phyloP scores from a whole-genome alignment of 2,888 invertebrate genomes.

The Troilus luridus region DNA sequence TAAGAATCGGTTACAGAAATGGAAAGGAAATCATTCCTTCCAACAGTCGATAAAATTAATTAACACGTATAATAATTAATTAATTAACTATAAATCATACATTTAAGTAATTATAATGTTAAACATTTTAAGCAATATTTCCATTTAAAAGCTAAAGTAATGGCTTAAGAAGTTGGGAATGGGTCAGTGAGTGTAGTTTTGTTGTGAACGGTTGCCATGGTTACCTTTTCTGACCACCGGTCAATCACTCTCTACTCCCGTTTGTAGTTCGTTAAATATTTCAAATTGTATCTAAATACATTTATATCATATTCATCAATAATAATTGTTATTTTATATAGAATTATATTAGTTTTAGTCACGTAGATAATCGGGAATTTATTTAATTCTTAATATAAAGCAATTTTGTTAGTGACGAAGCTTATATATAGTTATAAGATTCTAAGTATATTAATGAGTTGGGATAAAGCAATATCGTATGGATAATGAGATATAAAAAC shows the following conservation, averaged over 20 bases:
- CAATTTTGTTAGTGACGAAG: no score
- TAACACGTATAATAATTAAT: background rate
- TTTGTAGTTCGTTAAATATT: background rate
- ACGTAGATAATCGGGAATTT: no score
- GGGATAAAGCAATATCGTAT: no score
- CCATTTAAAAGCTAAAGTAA: background rate
- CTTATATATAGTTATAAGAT: no score
- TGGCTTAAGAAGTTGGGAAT: background rate
- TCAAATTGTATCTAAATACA: background rate
- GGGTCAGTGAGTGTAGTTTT: conserved; percentile 7
- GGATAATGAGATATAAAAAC: no score
- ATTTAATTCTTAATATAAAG: no score
- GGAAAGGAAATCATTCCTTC: no score
- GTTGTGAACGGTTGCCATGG: conserved; percentile 27
- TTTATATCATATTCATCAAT: background rate
- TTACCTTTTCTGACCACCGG: conserved; percentile 24
- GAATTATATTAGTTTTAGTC: no score
- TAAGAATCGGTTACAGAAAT: no score
- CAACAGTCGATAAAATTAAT: no score
- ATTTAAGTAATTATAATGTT: background rate
- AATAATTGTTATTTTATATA: no score
- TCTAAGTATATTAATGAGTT: no score
- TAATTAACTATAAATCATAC: background rate
- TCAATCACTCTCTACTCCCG: conserved; percentile 27
- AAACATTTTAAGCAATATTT: background rate